A percentile compares a stretch with the other conserved stretches of the same genome.
phyloP scores from a whole-genome alignment of 2,888 invertebrate species.

The Lasioglossum malachurum region DNA sequence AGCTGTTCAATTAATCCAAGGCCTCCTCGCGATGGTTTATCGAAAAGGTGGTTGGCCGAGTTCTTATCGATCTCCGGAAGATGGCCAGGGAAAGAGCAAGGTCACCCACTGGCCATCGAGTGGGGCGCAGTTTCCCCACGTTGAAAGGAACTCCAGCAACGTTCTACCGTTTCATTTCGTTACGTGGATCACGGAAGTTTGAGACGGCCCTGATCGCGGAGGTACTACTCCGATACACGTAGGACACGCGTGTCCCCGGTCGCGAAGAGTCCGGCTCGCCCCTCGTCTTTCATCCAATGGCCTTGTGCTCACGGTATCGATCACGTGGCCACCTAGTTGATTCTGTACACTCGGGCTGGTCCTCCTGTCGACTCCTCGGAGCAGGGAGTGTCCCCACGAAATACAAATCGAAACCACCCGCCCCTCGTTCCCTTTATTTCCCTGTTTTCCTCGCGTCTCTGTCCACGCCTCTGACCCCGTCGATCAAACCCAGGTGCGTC shows the following conservation, averaged over 20 bases:
- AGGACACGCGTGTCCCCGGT: conserved; percentile 11
- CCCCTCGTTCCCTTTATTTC: not conserved
- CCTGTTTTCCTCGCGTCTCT: not conserved
- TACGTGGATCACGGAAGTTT: conserved; percentile 31
- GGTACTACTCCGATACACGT: not conserved
- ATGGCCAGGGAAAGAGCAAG: not conserved
- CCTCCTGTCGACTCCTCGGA: conserved; percentile 27
- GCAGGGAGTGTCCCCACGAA: conserved; percentile 18
- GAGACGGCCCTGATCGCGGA: conserved; percentile 15
- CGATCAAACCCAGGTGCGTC: not conserved
- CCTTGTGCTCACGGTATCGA: conserved; percentile 60
- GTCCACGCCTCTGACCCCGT: not conserved
- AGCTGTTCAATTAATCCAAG: conserved; percentile 26
- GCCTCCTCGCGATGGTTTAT: not conserved
- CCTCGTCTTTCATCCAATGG: conserved; percentile 43
- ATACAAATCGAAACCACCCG: conserved; percentile 25
- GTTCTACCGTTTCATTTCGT: not conserved
- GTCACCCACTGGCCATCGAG: not conserved
- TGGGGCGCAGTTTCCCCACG: not conserved
- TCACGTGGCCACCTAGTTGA: conserved; percentile 57
- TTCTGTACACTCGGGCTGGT: conserved; percentile 48
- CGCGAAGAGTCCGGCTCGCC: conserved; percentile 29
- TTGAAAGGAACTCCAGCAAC: not conserved
- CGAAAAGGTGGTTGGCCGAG: not conserved
- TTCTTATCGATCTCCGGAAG: not conserved